These are phyloP conservation scores for Stenodema calcarata DNA, from an alignment of 2,888 invertebrate genomes.

Conservation along the genomic window DNA sequence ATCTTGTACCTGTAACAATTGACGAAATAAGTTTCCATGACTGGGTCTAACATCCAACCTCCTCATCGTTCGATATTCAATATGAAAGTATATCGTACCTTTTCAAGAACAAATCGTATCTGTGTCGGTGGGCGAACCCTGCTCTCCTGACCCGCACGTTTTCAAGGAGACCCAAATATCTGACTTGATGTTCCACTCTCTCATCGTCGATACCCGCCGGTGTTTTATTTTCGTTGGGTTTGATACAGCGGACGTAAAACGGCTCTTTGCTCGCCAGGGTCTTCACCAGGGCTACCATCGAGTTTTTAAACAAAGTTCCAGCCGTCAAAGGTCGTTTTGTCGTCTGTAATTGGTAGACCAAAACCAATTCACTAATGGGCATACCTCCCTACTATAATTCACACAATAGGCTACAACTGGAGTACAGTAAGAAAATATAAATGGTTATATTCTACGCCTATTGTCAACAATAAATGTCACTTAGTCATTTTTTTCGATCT, in stretches of 20 bases:
- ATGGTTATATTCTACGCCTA: no score
- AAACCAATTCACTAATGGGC: background rate
- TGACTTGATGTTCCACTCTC: slow-evolving; percentile 76
- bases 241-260: slow-evolving; percentile 96
- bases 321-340: slow-evolving; percentile 95
- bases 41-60: no score
- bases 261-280: slow-evolving; percentile 92
- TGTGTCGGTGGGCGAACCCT: slow-evolving; percentile 95
- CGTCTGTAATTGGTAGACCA: slow-evolving; percentile 67
- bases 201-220: slow-evolving; percentile 84
- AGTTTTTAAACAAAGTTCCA: slow-evolving; percentile 91
- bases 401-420: no score
- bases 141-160: slow-evolving; percentile 95
- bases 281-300: slow-evolving; percentile 87
- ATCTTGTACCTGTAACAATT: slow-evolving; percentile 82
- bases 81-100: no score
- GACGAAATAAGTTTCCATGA: background rate
- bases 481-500: no score
- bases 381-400: no score
- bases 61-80: no score
- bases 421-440: no score
- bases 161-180: slow-evolving; percentile 91
- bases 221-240: slow-evolving; percentile 94
- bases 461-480: no score
- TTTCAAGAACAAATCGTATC: slow-evolving; percentile 90